Evolutionary conservation across 1,140 invertebrate genomes (phyloP), one percentile per base, ranked within the genome.

Genomic region (Pararge aegeria): DNA sequence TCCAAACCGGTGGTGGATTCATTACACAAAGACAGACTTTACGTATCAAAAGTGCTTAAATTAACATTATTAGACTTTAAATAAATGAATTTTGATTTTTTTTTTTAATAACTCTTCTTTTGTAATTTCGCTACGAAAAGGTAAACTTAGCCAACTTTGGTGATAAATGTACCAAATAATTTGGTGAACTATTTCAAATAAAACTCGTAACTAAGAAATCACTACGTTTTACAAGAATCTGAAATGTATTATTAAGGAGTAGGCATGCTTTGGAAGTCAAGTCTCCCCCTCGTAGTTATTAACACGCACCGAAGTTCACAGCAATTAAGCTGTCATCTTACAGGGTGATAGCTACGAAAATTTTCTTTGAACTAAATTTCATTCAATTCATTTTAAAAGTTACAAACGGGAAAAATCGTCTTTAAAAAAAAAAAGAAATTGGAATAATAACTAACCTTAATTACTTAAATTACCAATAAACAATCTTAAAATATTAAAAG

Each of bases 311-410:
- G 20, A 55, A 55, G 24, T 55, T 55, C 27, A 15, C 42, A 42
- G 48, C 55, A 58, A 58, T 58, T 58, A 50, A 58, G 20, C 55
- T 58, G 55, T 51, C 55, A 58, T 58, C 48, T 58, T 51, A 34
- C 20, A 27, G 21, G 29, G 18, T 46, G 42, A 46, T 21, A 12
- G 40, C 54, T 55, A 46, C 21, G 54, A 55, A 20, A 46, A 27
- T 30, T 44, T 46, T 55, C 16, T 24, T 46, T 55, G 46, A 5
- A 30, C 27, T 15, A 55, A 55, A 27, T 48, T 29, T 40, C 24
- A 55, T 44, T 46, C 10, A 55, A 55, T 55, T 55, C n/a, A n/a
- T n/a, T n/a, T n/a, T n/a, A n/a, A n/a, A n/a, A n/a, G 6, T 18
- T 46, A 15, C 7, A 42, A 42, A 21, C n/a, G 37, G 38, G 13